phyloP scores from a whole-genome alignment of 2,797 vertebrate genomes.

The Acanthis flammea region DNA sequence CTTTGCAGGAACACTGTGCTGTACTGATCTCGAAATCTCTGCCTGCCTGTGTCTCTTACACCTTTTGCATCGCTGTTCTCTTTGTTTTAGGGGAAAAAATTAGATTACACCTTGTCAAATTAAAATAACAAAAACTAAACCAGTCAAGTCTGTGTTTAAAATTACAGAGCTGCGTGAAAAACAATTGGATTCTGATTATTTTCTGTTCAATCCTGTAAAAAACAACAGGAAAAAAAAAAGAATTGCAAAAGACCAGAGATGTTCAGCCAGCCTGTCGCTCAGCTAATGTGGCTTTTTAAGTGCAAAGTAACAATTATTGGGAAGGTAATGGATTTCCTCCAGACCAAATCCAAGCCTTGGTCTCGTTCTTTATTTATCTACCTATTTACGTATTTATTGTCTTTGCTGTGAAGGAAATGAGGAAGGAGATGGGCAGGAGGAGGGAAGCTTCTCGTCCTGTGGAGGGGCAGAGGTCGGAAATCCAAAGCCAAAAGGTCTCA shows the following conservation, averaged over 20 bases:
- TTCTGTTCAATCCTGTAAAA: neutral
- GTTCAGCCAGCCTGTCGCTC: slow-evolving; percentile 15
- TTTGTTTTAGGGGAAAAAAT: slow-evolving; percentile 75
- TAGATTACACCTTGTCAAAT: slow-evolving; percentile 94
- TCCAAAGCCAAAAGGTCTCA: neutral
- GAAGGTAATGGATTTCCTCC: slow-evolving; percentile 43
- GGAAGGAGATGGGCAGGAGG: slow-evolving; percentile 42
- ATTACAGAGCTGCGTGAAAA: neutral
- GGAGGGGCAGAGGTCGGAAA: slow-evolving; percentile 39
- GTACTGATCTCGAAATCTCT: slow-evolving; percentile 66
- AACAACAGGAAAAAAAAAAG: neutral
- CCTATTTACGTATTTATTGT: neutral
- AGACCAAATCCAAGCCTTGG: slow-evolving; percentile 29
- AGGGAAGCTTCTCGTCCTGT: slow-evolving; percentile 25
- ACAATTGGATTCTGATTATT: slow-evolving; percentile 6
- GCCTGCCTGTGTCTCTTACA: slow-evolving; percentile 80
- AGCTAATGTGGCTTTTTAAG: neutral
- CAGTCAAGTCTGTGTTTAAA: neutral
- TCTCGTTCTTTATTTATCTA: slow-evolving; percentile 38
- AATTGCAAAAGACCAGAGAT: slow-evolving; percentile 9
- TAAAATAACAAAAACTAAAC: neutral
- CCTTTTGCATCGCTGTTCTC: slow-evolving; percentile 72
- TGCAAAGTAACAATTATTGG: slow-evolving; percentile 27
- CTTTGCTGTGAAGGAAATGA: slow-evolving; percentile 30
- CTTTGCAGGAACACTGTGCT: slow-evolving; percentile 81